Evolutionary conservation across 2,797 vertebrate species (phyloP).

Genomic region (Urophycis tenuis): DNA sequence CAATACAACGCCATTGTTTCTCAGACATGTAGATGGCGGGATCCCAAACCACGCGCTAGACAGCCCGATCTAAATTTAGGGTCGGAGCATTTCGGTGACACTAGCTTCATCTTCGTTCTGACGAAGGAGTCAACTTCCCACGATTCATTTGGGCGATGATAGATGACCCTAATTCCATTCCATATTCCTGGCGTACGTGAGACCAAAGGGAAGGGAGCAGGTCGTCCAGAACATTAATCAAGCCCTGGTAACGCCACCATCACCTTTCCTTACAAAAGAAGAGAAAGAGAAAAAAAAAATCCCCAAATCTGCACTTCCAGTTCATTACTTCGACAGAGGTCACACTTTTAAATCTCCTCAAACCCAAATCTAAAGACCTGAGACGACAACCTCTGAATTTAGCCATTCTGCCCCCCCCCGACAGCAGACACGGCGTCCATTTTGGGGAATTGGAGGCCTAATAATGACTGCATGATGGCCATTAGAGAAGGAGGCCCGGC

Average conservation of each 20-base stretch:
- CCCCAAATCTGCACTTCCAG: not conserved
- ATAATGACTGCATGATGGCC: constrained; percentile 15
- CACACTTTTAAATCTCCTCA: constrained; percentile 5
- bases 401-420: not conserved
- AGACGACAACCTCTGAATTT: constrained; percentile 5
- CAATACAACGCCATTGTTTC: too few species aligned
- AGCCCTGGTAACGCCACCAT: not conserved
- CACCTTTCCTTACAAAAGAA: not conserved
- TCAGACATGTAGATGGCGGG: too few species aligned
- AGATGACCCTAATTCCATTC: constrained; percentile 17
- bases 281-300: too few species aligned
- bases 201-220: not conserved
- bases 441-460: constrained; percentile 1
- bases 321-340: constrained; percentile 16
- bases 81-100: not conserved
- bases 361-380: not conserved
- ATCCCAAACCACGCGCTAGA: too few species aligned
- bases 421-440: not conserved
- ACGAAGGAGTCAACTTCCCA: not conserved
- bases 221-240: constrained; percentile 9
- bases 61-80: not conserved
- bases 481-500: not conserved
- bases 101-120: not conserved
- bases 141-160: constrained; percentile 10
- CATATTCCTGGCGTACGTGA: not conserved